Evolutionary conservation across 2,888 invertebrate species (phyloP).

Genomic region (Platerodrilus igneus): DNA sequence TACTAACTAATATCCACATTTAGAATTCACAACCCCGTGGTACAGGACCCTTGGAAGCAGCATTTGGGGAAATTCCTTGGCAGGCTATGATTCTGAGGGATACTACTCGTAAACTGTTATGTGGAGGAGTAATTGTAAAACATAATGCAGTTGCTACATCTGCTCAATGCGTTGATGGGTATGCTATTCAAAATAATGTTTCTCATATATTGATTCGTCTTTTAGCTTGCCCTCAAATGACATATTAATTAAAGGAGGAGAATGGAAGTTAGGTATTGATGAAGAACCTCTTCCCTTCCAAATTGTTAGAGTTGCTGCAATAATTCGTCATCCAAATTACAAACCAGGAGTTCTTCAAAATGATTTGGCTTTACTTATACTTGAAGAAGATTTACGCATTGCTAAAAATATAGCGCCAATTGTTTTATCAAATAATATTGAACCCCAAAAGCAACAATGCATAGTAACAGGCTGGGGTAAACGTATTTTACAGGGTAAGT

Average conservation of each 20-base stretch:
- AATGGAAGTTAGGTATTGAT: slow-evolving; percentile 78
- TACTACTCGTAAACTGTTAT: slow-evolving; percentile 66
- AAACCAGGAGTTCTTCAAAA: slow-evolving; percentile 56
- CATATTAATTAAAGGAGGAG: slow-evolving; percentile 72
- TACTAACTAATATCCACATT: slow-evolving; percentile 7
- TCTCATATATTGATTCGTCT: slow-evolving; percentile 24
- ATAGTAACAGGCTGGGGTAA: slow-evolving; percentile 83
- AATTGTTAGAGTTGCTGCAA: slow-evolving; percentile 64
- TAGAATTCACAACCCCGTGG: slow-evolving; percentile 54
- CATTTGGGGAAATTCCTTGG: slow-evolving; percentile 83
- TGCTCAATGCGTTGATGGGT: slow-evolving; percentile 79
- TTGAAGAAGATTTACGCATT: slow-evolving; percentile 59
- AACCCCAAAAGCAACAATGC: slow-evolving; percentile 56
- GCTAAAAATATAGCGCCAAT: slow-evolving; percentile 71
- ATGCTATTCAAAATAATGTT: slow-evolving; percentile 17
- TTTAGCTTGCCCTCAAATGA: slow-evolving; percentile 59
- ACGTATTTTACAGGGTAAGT: slow-evolving; percentile 70
- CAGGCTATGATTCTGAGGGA: slow-evolving; percentile 77
- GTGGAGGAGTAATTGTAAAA: slow-evolving; percentile 75
- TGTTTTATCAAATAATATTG: slow-evolving; percentile 61
- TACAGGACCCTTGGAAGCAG: slow-evolving; percentile 53
- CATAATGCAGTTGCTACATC: slow-evolving; percentile 70
- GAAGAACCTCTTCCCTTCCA: slow-evolving; percentile 78
- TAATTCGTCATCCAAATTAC: slow-evolving; percentile 68
- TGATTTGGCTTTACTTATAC: slow-evolving; percentile 68